Conservation (phyloP, 2,113 vertebrate species). For the Vidua chalybeata region DNA sequence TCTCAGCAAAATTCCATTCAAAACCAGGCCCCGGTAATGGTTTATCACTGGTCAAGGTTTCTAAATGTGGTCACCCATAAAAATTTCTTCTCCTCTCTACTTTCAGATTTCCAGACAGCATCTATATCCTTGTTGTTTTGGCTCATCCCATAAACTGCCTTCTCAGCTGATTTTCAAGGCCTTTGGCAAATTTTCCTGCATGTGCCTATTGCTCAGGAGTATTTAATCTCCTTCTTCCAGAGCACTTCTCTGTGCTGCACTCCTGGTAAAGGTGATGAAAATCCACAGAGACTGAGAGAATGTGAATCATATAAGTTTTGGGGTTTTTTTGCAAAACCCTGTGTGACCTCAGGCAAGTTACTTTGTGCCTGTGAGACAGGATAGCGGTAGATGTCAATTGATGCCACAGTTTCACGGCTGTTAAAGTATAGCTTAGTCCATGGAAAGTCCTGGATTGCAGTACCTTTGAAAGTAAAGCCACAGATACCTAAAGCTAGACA, state of each 20-base stretch:
- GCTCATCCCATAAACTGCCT: neutral
- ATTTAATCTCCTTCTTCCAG: neutral
- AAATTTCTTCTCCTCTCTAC: neutral
- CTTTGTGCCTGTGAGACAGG: neutral
- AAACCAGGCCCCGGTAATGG: neutral
- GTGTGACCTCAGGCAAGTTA: neutral
- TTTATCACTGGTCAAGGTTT: neutral
- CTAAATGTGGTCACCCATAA: neutral
- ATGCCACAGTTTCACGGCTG: neutral
- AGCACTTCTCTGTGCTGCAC: neutral
- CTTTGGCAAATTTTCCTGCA: neutral
- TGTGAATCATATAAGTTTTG: neutral
- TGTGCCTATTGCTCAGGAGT: neutral
- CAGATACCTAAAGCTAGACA: neutral
- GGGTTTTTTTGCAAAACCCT: accelerated
- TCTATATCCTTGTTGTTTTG: neutral
- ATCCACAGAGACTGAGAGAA: neutral
- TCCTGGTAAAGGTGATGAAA: neutral
- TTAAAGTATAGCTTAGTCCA: too few relatives aligned
- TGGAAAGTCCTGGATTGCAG: neutral
- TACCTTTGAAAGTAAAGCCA: neutral
- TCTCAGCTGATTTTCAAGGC: neutral
- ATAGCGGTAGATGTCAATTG: neutral
- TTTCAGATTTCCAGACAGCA: neutral
- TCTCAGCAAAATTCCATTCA: neutral